Evolutionary conservation across 2,888 invertebrate species (phyloP), one percentile per base, ranked within the genome.

Genomic region (Papilio gigon): DNA sequence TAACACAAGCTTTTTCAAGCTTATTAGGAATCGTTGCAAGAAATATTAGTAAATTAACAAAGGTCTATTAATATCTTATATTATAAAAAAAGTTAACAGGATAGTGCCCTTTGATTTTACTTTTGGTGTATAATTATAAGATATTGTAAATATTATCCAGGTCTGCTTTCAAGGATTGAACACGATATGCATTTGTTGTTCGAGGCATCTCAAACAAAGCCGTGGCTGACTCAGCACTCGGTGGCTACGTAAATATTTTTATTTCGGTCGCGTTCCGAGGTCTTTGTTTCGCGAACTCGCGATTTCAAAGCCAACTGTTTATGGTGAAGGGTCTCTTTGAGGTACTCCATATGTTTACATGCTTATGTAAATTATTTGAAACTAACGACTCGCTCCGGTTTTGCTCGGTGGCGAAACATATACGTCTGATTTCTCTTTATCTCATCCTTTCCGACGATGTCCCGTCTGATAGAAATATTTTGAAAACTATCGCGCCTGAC

Each of bases 271-370:
- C 81, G 81, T 83, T 82, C 79, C 76, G 80, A 73, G 77, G 78
- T 84, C 89, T 90, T 91, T 91, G 90, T 90, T 90, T 90, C 88
- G 90, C 90, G 86, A 90, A 90, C 84, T 88, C 71, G 73, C 70
- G 58, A 72, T 68, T 67, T 70, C 73, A 67, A 72, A 77, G 78
- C 78, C 77, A 77, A 80, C 75, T 86, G 87, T 89, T 88, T 89
- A 87, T 82, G 81, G 78, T 82, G 77, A 80, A 78, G 80, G 77
- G 83, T 80, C 80, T 79, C 81, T 80, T 83, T 86, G 88, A 89
- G 83, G 74, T 76, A 78, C 77, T 80, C 85, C 90, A 86, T 81
- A 87, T 84, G 88, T 64, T 72, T 63, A 63, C 66, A 66, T 68
- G 37, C 56, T 59, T 22, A 17, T 35, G 1, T 56, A 17, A 50